Evolutionary conservation across 2,797 vertebrate genomes (phyloP), one percentile per base, ranked within the genome.

Genomic region (Poeciliopsis gracilis): DNA sequence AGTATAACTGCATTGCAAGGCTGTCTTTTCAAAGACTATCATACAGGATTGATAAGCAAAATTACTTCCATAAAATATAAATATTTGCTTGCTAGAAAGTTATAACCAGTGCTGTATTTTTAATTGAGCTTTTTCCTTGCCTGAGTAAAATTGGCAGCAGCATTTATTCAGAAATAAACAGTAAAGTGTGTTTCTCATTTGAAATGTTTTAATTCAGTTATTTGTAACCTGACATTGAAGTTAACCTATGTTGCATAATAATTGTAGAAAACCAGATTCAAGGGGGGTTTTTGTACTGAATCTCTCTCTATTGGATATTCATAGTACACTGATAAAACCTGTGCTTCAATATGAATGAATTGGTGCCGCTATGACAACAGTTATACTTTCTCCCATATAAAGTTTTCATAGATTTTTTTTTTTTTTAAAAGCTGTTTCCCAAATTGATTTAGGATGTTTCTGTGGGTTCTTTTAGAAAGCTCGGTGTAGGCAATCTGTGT

Each of bases 251-350:
- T 36, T 67, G 63, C 20, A 67, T 11, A 69, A n/a, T 12, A 69
- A 25, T 43, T 6, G 1, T 13, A 25, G 25, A n/a, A 69, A 41
- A 41, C 36, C 63, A 41, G 63, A 25, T 66, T 11, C 18, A 38
- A 36, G 4, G 5, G 18, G 9, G 8, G 20, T 20, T 67, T 66
- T 67, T 36, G 1, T 23, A 51, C 49, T 51, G 49, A 51, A 51
- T 51, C 49, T 41, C 59, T 23, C 36, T 41, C 4, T 11, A 5
- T 25, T 41, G 9, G 33, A 23, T 41, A 67, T 41, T 84, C 28
- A 88, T 87, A 86, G 89, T 43, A 2, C 73, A 49, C 6, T 61
- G 77, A 86, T 88, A 86, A 77, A 75, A 82, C 73, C 79, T 61
- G 77, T 70, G 72, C 61, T 80, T 81, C 66, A 49, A 66, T 61